These are phyloP conservation scores for Apis mellifera DNA, from an alignment of 1,140 invertebrate species.

Conservation along the genomic window Amel_HAv3.1 CM009935.2:10133001-10133500, in stretches of 20 bases:
- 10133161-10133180: background rate
- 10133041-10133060: too few species aligned
- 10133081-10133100: background rate
- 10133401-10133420: too few species aligned
- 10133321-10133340: background rate
- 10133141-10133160: background rate
- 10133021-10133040: too few species aligned
- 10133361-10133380: background rate
- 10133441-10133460: background rate
- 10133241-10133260: background rate
- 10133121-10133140: background rate
- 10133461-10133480: background rate
- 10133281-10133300: background rate
- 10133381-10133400: constrained; percentile 3
- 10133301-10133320: background rate
- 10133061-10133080: too few species aligned
- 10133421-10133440: too few species aligned
- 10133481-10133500: background rate
- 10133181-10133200: too few species aligned
- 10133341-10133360: constrained; percentile 13
- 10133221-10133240: background rate
- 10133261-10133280: background rate
- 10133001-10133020: too few species aligned
- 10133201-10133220: too few species aligned
- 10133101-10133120: background rate